phyloP scores from a whole-genome alignment of 2,888 invertebrate genomes.

The Shargacucullia verbasci region DNA sequence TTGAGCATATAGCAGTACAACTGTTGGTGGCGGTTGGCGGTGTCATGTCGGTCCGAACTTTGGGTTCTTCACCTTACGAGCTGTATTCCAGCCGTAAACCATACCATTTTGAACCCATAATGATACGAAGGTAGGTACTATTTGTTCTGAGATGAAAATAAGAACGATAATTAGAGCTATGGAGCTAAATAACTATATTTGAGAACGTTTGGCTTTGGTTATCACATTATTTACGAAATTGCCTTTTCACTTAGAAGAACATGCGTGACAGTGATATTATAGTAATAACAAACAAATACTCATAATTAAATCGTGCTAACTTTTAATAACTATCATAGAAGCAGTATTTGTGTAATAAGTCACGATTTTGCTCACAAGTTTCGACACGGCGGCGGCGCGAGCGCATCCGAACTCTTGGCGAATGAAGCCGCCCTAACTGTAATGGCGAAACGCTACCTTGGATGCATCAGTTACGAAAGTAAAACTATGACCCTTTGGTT shows the following conservation, averaged over 20 bases:
- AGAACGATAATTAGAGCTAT: too few relatives aligned
- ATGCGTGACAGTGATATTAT: slow-evolving; percentile 1
- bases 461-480: slow-evolving; percentile 55
- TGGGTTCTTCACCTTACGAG: too few relatives aligned
- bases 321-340: slow-evolving; percentile 48
- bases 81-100: too few relatives aligned
- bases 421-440: slow-evolving; percentile 62
- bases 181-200: too few relatives aligned
- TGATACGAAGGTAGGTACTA: too few relatives aligned
- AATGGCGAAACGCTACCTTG: slow-evolving; percentile 64
- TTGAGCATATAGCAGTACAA: too few relatives aligned
- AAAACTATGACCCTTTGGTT: slow-evolving; percentile 46
- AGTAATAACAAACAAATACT: slow-evolving; percentile 27
- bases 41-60: too few relatives aligned
- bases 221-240: not conserved
- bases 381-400: slow-evolving; percentile 69
- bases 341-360: slow-evolving; percentile 66
- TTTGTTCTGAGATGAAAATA: too few relatives aligned
- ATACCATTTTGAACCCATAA: too few relatives aligned
- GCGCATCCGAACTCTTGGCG: slow-evolving; percentile 66
- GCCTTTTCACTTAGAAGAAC: not conserved
- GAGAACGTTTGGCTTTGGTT: too few relatives aligned
- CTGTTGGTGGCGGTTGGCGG: too few relatives aligned
- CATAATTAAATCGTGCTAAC: slow-evolving; percentile 51
- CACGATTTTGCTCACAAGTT: slow-evolving; percentile 72